Percentiles rank a stretch among this genome's conserved stretches.
Evolutionary conservation across 92 coral and sea anemone genomes (phyloP).

Genomic region (Ricordea florida): DNA sequence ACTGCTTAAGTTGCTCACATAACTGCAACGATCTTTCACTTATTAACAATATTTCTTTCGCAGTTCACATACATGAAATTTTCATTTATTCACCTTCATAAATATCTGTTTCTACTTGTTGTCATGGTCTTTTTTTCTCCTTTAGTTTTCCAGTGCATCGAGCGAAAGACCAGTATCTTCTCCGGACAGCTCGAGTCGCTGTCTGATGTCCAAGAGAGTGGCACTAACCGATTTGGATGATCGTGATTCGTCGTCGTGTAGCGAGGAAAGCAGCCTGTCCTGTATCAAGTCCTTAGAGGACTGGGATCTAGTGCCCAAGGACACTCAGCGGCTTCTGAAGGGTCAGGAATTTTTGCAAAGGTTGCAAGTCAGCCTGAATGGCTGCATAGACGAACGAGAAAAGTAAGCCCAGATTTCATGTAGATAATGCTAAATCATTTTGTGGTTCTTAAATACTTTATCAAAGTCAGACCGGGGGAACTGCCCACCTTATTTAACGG

Average conservation of each 20-base stretch:
- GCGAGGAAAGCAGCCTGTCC: slow-evolving; percentile 48
- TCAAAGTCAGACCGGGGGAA: no score
- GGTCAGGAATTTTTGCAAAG: slow-evolving; percentile 89
- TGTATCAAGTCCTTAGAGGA: slow-evolving; percentile 27
- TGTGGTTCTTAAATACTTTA: no score
- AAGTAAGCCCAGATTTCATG: no score
- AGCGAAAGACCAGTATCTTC: slow-evolving; percentile 1
- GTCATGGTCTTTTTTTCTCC: neutral
- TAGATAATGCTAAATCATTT: no score
- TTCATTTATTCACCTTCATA: no score
- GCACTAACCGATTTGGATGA: neutral
- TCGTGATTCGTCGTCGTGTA: slow-evolving; percentile 34
- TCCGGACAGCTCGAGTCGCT: neutral
- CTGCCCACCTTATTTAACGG: no score
- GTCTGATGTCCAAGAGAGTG: neutral
- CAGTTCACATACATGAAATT: no score
- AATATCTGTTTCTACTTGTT: no score
- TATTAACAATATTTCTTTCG: no score
- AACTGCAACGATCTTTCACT: no score
- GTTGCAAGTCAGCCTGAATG: slow-evolving; percentile 61
- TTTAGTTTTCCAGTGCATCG: neutral
- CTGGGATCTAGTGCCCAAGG: slow-evolving; percentile 55
- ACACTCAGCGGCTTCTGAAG: slow-evolving; percentile 56
- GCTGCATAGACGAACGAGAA: slow-evolving; percentile 55
- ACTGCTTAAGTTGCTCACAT: no score